Base-by-base conservation (phyloP, 2,797 vertebrate species). In the Sparidentex hasta region DNA sequence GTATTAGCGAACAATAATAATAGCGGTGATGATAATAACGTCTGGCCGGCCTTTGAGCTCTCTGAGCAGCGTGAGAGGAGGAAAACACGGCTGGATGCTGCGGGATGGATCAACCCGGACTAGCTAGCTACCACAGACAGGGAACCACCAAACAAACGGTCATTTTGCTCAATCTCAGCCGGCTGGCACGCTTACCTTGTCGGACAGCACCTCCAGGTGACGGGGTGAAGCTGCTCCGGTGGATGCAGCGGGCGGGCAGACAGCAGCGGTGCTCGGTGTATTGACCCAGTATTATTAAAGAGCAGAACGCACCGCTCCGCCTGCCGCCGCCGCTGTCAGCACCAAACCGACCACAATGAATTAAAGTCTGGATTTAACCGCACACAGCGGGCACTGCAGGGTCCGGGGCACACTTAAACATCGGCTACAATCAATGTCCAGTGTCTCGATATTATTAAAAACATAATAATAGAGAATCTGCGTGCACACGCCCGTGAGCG, bases 401-500 rank as follows among this genome's bases (percentile, higher is more conserved):
- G 17, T 64, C 77, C 82, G 47, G 71, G 7, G 65, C 71, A 7
- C 21, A 25, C 69, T 55, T 27, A 13, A 63, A 17, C 72, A 62
- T 7, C 71, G 71, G 63, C 71, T 43, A 25, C 1, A 43, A 70
- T 64, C 64, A 65, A 63, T 50, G 83, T 70, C 83, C 84, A 55
- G 12, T 54, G 65, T 73, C 73, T 59, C 27, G 72, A 71, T 63
- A 82, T 86, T 74, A 81, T 85, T 52, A 76, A 75, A 33, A 82
- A 65, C 87, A 88, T 87, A 72, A 92, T 90, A 85, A 90, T 68
- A 75, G 56, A 47, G 67, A 69, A 48, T 33, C 67, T 73, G 82
- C 88, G 92, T 38, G 88, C 92, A 88, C 83, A 91, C 93, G 88
- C 87, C 89, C 92, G 93, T 83, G 88, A 92, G 88, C 91, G 88